Conservation (phyloP, 2,113 vertebrate genomes). For the Morone chrysops region DNA sequence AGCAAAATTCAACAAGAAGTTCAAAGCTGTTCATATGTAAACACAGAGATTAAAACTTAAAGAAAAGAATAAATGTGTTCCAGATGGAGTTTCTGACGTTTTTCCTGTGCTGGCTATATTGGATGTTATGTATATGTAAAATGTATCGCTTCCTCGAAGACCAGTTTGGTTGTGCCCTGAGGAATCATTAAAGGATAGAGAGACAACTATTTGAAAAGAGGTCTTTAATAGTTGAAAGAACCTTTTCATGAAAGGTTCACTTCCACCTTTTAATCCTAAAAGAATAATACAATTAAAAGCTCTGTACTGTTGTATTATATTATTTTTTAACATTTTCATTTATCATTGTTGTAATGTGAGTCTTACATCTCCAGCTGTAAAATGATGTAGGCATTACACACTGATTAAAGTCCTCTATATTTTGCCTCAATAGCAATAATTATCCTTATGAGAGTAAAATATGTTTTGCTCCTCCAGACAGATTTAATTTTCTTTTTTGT, state of each 20-base stretch:
- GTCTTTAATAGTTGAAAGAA: background rate
- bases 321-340: too few species aligned
- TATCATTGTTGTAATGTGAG: too few species aligned
- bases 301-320: too few species aligned
- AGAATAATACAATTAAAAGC: background rate
- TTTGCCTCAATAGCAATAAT: too few species aligned
- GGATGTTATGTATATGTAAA: background rate
- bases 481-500: too few species aligned
- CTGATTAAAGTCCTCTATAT: too few species aligned
- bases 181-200: background rate
- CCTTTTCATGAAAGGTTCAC: too few species aligned
- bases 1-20: background rate
- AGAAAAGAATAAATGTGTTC: background rate
- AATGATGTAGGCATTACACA: too few species aligned
- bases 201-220: background rate
- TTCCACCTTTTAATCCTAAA: background rate
- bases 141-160: background rate
- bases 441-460: too few species aligned
- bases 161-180: background rate
- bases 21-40: slow-evolving; percentile 7
- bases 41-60: slow-evolving; percentile 13
- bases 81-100: background rate
- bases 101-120: background rate
- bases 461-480: too few species aligned
- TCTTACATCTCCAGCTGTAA: too few species aligned